Evolutionary conservation across 2,113 vertebrate genomes (phyloP), one percentile per base, ranked within the genome.

Genomic region (Tetrax tetrax): DNA sequence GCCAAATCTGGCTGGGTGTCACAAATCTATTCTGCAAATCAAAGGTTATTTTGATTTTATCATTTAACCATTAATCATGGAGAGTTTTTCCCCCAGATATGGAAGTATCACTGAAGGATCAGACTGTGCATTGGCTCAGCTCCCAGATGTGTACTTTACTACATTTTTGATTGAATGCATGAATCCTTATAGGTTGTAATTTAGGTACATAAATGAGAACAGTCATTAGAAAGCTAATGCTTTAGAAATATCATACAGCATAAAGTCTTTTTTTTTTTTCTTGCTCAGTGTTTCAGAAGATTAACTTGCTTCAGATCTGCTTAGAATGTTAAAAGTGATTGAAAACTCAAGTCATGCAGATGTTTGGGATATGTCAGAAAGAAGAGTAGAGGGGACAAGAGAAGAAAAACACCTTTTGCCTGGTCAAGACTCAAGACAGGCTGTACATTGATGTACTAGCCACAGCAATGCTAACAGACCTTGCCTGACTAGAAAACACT

Each of bases 391-490:
- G 14, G 6, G 20, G 45, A 61, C 12, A 43, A 48, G 38, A 31
- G 14, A 50, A 29, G 47, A 37, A 50, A 43, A 68, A 47, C 33
- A 20, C 33, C 23, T 27, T 24, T 10, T 43, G 59, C 50, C 41
- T 18, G 35, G 63, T 56, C 2, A 0, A 51, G 47, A 22, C 70
- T 56, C 2, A 0, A 51, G 47, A 22, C 12, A 31, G 72, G 47
- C 48, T 41, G n/a, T 16, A 24, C 29, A 1, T 9, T 6, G 28
- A 33, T 2, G 17, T 29, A 41, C 10, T 1, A 16, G 9, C 20
- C n/a, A 21, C 56, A 35, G n/a, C 22, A 33, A 13, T 0, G 7
- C 25, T 6, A 16, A 33, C 17, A 25, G 61, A 33, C 7, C 37
- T n/a, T 23, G 9, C 50, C 43, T 6, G 45, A 37, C 41, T 5